phyloP scores from a whole-genome alignment of 2,113 vertebrate species.

The Eurystomus gularis region DNA sequence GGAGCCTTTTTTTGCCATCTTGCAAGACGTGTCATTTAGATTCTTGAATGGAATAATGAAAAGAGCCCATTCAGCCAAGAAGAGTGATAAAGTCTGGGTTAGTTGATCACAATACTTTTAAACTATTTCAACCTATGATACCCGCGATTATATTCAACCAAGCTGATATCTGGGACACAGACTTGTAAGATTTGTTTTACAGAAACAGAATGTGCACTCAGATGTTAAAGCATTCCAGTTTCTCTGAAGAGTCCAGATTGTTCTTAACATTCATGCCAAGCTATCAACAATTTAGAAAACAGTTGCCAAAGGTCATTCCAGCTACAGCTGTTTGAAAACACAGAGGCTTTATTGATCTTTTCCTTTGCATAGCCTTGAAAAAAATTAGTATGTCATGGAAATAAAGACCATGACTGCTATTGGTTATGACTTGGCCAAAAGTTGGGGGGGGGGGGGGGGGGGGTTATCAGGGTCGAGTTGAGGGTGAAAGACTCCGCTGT shows the following conservation, averaged over 20 bases:
- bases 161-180: neutral
- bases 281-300: conserved; percentile 48
- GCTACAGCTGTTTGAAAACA: neutral
- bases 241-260: neutral
- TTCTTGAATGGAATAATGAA: neutral
- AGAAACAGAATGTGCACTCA: neutral
- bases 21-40: neutral
- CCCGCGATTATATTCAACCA: neutral
- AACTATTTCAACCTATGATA: neutral
- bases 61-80: neutral
- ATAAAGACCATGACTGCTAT: neutral
- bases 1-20: neutral
- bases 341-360: conserved; percentile 13
- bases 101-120: neutral
- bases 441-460: accelerated
- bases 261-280: neutral
- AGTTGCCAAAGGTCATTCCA: conserved; percentile 39
- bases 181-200: neutral
- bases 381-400: neutral
- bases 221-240: neutral
- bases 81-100: neutral
- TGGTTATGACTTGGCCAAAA: neutral
- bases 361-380: neutral
- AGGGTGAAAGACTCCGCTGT: neutral
- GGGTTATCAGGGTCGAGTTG: neutral